Conservation (phyloP, 2,888 invertebrate genomes). For the Linyphia triangularis region DNA sequence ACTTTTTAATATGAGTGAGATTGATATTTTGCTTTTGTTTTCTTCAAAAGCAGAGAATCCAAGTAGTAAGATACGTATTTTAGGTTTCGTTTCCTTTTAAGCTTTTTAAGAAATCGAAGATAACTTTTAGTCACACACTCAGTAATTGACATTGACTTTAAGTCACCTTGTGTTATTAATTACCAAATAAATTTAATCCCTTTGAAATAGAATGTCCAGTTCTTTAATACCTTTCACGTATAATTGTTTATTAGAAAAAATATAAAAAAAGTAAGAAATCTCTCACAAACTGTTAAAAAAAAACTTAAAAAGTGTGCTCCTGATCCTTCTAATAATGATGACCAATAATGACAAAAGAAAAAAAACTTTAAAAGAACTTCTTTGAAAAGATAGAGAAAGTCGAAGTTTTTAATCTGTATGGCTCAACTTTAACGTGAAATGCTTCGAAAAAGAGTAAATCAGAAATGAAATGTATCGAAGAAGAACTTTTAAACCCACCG, state of each 20-base stretch:
- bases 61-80: too few species aligned
- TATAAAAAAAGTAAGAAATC: background rate
- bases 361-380: conserved; percentile 16
- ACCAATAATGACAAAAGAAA: conserved; percentile 10
- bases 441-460: conserved; percentile 22
- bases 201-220: background rate
- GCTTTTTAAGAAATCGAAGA: too few species aligned
- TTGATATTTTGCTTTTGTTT: too few species aligned
- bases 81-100: too few species aligned
- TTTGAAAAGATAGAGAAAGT: conserved; percentile 9
- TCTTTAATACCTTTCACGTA: background rate
- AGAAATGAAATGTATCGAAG: conserved; percentile 47
- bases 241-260: background rate
- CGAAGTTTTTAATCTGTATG: conserved; percentile 49
- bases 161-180: background rate
- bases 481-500: conserved; percentile 38
- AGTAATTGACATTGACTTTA: background rate
- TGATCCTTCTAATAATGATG: conserved; percentile 5
- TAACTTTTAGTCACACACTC: background rate
- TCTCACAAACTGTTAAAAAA: background rate
- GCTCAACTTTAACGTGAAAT: conserved; percentile 39
- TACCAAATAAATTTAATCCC: background rate
- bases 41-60: too few species aligned
- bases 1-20: too few species aligned
- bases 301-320: conserved; percentile 4